Conservation (phyloP, 2,113 vertebrate species). For the Eulemur rufifrons region DNA sequence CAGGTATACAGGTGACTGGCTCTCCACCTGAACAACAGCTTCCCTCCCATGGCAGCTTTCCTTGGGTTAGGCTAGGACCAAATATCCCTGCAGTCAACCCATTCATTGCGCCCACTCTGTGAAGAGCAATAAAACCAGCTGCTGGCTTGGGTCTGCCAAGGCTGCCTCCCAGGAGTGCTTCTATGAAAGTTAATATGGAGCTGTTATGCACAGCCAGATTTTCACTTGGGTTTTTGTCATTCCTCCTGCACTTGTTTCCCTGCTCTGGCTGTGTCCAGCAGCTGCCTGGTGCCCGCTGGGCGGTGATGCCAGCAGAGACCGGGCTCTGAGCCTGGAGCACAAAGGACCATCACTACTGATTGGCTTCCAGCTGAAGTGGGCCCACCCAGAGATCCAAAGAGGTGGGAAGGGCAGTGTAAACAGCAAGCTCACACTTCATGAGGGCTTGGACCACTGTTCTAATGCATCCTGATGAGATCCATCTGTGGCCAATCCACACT, state of each 20-base stretch:
- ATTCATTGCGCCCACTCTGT: neutral
- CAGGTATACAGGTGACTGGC: neutral
- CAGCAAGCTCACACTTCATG: slow-evolving; percentile 56
- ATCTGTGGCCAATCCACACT: slow-evolving; percentile 48
- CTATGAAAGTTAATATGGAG: neutral
- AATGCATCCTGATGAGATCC: slow-evolving; percentile 55
- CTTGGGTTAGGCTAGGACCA: neutral
- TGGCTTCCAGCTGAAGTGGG: slow-evolving; percentile 37
- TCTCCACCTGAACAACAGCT: neutral
- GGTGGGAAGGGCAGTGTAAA: slow-evolving; percentile 21
- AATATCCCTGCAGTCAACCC: neutral
- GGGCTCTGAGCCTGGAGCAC: slow-evolving; percentile 52
- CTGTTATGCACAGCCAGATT: neutral
- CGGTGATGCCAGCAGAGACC: neutral
- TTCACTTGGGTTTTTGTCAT: neutral
- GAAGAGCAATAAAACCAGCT: slow-evolving; percentile 26
- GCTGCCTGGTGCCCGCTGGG: neutral
- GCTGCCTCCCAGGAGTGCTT: neutral
- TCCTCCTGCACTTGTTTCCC: neutral
- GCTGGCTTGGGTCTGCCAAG: slow-evolving; percentile 10
- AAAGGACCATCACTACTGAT: neutral
- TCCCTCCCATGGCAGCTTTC: neutral
- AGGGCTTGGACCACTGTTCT: slow-evolving; percentile 56
- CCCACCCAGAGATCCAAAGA: slow-evolving; percentile 36
- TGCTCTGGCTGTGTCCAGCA: neutral